Percentiles rank a stretch among this genome's conserved stretches.
Evolutionary conservation across 64 coral and sea anemone species (phyloP).

Genomic region (Hydrozoanthus tunicans): DNA sequence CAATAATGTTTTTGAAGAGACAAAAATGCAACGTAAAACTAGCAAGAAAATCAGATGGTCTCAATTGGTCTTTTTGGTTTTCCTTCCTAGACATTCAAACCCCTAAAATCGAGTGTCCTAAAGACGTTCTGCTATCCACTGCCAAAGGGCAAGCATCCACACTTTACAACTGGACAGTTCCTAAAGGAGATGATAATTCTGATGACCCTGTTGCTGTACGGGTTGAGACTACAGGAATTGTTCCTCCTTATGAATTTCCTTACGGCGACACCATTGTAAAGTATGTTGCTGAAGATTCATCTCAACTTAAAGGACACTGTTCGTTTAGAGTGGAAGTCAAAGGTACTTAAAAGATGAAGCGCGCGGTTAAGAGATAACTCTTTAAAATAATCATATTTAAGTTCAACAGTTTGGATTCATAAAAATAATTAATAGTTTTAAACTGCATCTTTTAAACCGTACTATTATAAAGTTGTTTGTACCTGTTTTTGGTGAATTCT

Average conservation of each 20-base stretch:
- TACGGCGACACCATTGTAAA: not conserved
- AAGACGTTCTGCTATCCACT: conserved; percentile 11
- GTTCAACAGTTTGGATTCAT: no score
- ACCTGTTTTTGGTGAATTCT: no score
- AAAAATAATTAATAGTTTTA: no score
- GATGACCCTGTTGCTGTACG: not conserved
- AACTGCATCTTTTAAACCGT: no score
- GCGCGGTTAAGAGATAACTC: no score
- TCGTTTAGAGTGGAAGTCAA: conserved; percentile 48
- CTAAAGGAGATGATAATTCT: conserved; percentile 56
- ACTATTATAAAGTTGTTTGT: no score
- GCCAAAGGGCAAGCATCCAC: conserved; percentile 39
- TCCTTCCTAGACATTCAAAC: not conserved
- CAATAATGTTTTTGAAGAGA: no score
- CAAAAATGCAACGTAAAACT: no score
- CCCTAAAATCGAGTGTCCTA: conserved; percentile 50
- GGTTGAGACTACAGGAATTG: not conserved
- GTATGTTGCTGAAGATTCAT: conserved; percentile 29
- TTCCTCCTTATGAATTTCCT: not conserved
- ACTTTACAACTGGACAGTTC: conserved; percentile 58
- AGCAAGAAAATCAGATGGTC: no score
- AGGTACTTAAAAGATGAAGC: conserved; percentile 22
- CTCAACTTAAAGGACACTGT: conserved; percentile 44
- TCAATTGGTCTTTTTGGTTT: not conserved
- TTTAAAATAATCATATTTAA: not conserved